These are phyloP conservation scores for Chydorus sphaericus DNA, from an alignment of 2,888 invertebrate genomes.

Conservation along the genomic window DNA sequence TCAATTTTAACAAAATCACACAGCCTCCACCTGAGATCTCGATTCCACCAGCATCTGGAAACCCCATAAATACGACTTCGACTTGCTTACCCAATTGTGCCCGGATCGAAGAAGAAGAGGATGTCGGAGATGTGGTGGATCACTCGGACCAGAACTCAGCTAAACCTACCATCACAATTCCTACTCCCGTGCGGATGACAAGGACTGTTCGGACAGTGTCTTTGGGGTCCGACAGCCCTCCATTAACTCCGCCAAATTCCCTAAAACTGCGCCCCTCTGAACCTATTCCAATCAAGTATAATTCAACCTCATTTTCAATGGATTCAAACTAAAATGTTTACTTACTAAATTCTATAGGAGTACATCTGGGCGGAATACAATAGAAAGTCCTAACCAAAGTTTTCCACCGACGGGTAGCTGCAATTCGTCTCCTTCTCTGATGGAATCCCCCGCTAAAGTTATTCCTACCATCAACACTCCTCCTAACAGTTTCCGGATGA, in stretches of 20 bases:
- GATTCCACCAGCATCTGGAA: background rate
- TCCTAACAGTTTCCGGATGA: background rate
- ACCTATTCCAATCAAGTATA: conserved; percentile 58
- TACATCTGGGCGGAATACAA: background rate
- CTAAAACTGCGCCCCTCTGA: conserved; percentile 35
- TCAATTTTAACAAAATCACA: background rate
- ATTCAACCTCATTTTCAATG: background rate
- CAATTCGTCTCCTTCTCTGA: background rate
- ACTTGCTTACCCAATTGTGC: background rate
- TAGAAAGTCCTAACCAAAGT: conserved; percentile 2
- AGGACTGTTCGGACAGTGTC: background rate
- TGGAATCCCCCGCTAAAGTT: background rate
- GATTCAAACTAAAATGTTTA: too few species aligned
- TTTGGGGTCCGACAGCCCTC: background rate
- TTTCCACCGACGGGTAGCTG: background rate
- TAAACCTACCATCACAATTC: too few species aligned
- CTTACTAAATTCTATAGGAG: background rate
- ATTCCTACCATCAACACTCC: background rate
- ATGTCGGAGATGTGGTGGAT: background rate
- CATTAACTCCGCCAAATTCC: background rate
- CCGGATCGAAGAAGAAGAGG: background rate
- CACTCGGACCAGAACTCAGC: background rate
- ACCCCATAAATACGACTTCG: background rate
- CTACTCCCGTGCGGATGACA: background rate
- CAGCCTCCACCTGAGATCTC: background rate